Conservation (phyloP, 2,888 invertebrate species). For the Lasioglossum calceatum region DNA sequence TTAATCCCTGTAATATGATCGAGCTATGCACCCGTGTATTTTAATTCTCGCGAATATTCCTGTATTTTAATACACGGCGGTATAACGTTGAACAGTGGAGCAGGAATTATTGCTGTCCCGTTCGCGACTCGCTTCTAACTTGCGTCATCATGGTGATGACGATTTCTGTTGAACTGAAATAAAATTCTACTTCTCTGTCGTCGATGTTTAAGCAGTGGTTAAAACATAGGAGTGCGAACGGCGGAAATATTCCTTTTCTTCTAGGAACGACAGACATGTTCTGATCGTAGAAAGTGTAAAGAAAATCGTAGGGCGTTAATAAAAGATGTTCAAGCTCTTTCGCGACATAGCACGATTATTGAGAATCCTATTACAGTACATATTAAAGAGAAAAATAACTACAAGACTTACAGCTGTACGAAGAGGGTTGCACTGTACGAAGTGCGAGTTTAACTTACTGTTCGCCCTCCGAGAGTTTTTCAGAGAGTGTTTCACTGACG, state of each 20-base stretch:
- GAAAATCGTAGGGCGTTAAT: neutral
- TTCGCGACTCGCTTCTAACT: neutral
- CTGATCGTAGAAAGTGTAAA: neutral
- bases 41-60: neutral
- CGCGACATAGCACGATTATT: neutral
- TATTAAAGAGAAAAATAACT: no score
- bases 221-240: no score
- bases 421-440: no score
- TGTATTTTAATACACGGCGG: neutral
- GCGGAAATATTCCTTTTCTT: no score
- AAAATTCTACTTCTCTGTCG: neutral
- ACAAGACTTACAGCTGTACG: no score
- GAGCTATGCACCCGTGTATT: neutral
- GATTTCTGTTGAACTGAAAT: neutral
- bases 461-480: no score
- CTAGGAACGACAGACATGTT: no score
- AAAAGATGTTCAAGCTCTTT: no score
- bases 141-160: neutral
- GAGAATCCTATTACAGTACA: neutral
- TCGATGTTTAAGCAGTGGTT: no score
- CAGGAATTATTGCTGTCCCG: neutral
- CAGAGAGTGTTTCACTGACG: no score
- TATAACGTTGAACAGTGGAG: neutral
- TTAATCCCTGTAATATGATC: neutral
- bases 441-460: no score